Percentiles rank a stretch among this genome's conserved stretches.
These are phyloP conservation scores for Caenorhabditis zanzibari DNA, from an alignment of 2,888 invertebrate species.

Conservation along the genomic window DNA sequence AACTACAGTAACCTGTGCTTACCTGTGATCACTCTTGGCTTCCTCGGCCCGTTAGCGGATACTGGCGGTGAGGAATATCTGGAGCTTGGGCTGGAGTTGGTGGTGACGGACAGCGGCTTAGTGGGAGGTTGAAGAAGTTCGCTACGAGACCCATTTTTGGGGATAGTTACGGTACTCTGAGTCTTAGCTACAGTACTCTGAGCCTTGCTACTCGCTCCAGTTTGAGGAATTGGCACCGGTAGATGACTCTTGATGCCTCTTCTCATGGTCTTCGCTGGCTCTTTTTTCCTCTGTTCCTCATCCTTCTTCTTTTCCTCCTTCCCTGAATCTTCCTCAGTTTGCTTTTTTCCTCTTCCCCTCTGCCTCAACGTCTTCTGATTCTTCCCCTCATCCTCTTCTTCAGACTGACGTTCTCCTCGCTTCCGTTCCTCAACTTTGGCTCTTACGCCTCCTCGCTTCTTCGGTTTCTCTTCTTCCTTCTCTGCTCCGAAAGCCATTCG, in stretches of 20 bases:
- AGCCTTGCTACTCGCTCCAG: not conserved
- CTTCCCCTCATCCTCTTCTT: conserved; percentile 19
- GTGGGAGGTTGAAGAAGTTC: conserved; percentile 12
- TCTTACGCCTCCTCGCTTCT: conserved; percentile 15
- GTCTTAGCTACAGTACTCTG: not conserved
- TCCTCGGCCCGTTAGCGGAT: conserved; percentile 11
- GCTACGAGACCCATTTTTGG: not conserved
- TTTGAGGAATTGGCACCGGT: not conserved
- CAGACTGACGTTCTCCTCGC: not conserved
- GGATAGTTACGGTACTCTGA: not conserved
- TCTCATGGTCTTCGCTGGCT: conserved; percentile 5
- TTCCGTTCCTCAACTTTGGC: conserved; percentile 6
- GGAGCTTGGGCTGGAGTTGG: conserved; percentile 7
- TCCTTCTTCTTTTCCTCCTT: conserved; percentile 11
- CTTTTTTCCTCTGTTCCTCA: conserved; percentile 8
- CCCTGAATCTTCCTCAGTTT: conserved; percentile 10
- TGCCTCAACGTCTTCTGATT: conserved; percentile 19
- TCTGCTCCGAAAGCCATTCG: conserved; percentile 49
- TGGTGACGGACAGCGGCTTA: not conserved
- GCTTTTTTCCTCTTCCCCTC: not conserved
- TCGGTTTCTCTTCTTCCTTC: conserved; percentile 8
- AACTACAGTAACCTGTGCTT: no score
- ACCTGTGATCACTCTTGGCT: not conserved
- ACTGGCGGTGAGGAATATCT: conserved; percentile 8
- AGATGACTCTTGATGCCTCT: not conserved